Percentiles rank a stretch among this genome's conserved stretches.
phyloP scores from a whole-genome alignment of 2,888 invertebrate genomes.

The Orchesellides sinensis region DNA sequence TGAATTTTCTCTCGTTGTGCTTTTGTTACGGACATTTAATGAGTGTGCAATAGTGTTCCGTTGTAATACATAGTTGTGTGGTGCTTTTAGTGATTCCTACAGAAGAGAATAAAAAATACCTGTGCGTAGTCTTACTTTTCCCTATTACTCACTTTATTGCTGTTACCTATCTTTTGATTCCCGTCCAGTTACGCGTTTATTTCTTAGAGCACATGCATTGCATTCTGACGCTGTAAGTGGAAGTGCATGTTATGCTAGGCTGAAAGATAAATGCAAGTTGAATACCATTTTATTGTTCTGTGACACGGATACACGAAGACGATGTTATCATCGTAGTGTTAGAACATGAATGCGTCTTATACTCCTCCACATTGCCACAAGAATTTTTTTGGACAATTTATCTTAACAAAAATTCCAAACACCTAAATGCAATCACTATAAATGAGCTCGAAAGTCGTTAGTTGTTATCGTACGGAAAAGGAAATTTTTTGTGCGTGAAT shows the following conservation, averaged over 20 bases:
- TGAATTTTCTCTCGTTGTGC: conserved; percentile 5
- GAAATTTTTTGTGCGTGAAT: conserved; percentile 31
- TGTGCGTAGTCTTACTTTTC: neutral
- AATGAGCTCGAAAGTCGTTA: conserved; percentile 1
- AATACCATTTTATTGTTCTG: neutral
- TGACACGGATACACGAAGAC: conserved; percentile 13
- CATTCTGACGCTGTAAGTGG: neutral
- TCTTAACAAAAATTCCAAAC: neutral
- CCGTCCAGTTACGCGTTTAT: neutral
- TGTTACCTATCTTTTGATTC: conserved; percentile 17
- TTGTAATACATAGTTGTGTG: too few relatives aligned
- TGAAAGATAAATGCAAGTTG: too few relatives aligned
- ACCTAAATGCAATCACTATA: neutral
- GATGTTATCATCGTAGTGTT: neutral
- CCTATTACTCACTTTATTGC: conserved; percentile 14
- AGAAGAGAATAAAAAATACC: neutral
- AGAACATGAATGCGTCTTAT: too few relatives aligned
- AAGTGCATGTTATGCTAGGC: neutral
- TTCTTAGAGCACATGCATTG: neutral
- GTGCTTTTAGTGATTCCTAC: conserved; percentile 53
- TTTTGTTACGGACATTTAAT: neutral
- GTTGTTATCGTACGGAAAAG: conserved; percentile 14
- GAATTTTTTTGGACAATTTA: neutral
- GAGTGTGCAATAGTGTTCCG: conserved; percentile 9
- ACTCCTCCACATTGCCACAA: neutral